These are phyloP conservation scores for Tragulus kanchil DNA, from an alignment of 2,113 vertebrate species.

Conservation along the genomic window DNA sequence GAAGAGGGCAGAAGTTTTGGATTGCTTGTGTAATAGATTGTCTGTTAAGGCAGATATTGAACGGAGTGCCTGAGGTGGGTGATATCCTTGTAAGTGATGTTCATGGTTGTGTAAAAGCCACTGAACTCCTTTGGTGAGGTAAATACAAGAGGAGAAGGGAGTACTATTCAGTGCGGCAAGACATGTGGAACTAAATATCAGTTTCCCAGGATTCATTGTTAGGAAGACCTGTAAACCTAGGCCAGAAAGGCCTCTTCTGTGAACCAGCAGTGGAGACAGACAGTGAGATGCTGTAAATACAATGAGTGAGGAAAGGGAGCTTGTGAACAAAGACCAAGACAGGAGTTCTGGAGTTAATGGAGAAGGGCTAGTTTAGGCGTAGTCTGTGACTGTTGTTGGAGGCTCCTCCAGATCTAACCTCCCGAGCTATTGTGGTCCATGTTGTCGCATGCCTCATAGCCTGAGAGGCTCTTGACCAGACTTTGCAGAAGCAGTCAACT, in stretches of 20 bases:
- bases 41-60: neutral
- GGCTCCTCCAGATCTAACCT: neutral
- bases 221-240: neutral
- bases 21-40: neutral
- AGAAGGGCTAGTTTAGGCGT: neutral
- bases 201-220: neutral
- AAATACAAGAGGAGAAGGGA: neutral
- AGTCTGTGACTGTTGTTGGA: neutral
- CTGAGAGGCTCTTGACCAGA: neutral
- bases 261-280: neutral
- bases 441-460: neutral
- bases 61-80: neutral
- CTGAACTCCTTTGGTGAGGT: neutral
- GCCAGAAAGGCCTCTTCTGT: neutral
- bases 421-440: neutral
- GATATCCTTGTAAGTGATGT: neutral
- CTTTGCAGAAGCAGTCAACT: neutral
- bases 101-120: neutral
- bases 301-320: neutral
- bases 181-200: neutral
- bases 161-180: neutral
- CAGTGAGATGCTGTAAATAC: neutral
- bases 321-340: neutral
- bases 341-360: neutral
- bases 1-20: neutral